Conservation (phyloP, 2,888 invertebrate genomes). For the Pterostichus niger region DNA sequence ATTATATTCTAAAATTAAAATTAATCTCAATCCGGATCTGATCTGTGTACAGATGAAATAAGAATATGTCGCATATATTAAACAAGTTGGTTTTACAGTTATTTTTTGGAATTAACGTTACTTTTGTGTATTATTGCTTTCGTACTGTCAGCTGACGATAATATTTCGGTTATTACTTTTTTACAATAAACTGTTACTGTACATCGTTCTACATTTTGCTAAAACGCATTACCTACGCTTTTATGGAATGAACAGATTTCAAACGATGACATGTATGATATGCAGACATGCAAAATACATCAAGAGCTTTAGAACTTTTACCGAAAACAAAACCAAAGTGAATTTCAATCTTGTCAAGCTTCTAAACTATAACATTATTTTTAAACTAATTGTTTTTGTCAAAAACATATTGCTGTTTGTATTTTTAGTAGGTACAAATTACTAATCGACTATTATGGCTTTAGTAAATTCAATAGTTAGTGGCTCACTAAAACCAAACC, state of each 20-base stretch:
- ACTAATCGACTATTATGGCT: no score
- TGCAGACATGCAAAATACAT: not conserved
- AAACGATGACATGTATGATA: not conserved
- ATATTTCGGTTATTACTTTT: constrained; percentile 32
- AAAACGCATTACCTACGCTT: not conserved
- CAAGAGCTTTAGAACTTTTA: no score
- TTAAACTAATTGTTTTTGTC: no score
- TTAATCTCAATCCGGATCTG: constrained; percentile 29
- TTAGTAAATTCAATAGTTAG: no score
- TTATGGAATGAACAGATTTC: not conserved
- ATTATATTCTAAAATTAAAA: constrained; percentile 36
- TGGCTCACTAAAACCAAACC: no score
- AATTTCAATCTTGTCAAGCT: no score
- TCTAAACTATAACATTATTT: no score
- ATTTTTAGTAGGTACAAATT: no score
- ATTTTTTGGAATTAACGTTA: constrained; percentile 43
- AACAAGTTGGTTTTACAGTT: constrained; percentile 14
- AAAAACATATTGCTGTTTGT: no score
- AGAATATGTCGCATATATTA: constrained; percentile 30
- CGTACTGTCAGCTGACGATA: constrained; percentile 8
- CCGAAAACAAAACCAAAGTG: no score
- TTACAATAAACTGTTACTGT: constrained; percentile 25
- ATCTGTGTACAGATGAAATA: constrained; percentile 4
- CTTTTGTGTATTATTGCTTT: constrained; percentile 17
- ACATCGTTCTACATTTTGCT: constrained; percentile 21